Evolutionary conservation across 1,140 invertebrate species (phyloP), one percentile per base, ranked within the genome.

Genomic region (Sarcophaga peregrina): DNA sequence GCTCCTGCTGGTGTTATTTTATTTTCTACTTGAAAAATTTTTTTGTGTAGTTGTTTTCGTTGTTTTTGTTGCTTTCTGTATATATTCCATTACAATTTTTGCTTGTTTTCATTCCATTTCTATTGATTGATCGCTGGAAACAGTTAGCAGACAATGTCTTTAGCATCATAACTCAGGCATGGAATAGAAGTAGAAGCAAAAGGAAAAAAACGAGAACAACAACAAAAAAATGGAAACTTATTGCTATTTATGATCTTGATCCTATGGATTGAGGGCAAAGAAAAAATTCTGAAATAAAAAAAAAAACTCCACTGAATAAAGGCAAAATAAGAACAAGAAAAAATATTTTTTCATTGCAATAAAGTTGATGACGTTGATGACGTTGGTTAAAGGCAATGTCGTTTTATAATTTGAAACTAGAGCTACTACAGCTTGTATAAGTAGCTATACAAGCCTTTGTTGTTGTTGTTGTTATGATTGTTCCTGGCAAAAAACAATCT

Each of bases 171-270:
- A n/a, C 54, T 52, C 8, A 52, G 50, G 1, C 5, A 52, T 10
- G 13, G 13, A 10, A 10, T 52, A 10, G 1, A 8, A 10, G 50
- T 10, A 58, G 17, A 68, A 15, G 46, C 48, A 25, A 73, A 45
- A 50, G 48, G 74, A 25, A 75, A 73, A 74, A 20, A 74, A 48
- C 17, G 3, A 17, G 4, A 50, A 73, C 68, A 82, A 73, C 73
- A 68, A 47, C 81, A 68, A 45, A 17, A 9, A 48, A 82, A 45
- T 82, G 81, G 7, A 20, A 48, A 68, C 82, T 89, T 89, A 88
- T 89, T 89, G 88, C 88, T 89, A 89, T 89, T 89, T 89, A 89
- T 89, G 87, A 89, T 89, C 88, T 89, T 89, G 88, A 89, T 89
- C 88, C 58, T 89, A 89, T 89, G 87, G 87, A 89, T 89, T 88